A percentile compares a stretch with the other conserved stretches of the same genome.
These are phyloP conservation scores for Drosophila subpulchrella DNA, from an alignment of 1,140 invertebrate species.

Conservation along the genomic window DNA sequence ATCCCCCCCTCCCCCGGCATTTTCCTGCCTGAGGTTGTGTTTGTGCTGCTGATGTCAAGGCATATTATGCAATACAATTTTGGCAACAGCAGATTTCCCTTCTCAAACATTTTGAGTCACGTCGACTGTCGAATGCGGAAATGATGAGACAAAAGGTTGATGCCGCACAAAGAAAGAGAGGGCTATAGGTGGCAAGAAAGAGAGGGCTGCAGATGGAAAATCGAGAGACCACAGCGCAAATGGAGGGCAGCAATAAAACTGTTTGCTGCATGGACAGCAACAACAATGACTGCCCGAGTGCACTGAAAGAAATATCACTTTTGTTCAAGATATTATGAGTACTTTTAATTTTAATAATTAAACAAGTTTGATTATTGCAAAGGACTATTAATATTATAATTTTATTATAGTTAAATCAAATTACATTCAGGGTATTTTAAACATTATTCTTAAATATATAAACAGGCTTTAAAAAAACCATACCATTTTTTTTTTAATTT, in stretches of 20 bases:
- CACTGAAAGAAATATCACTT: background rate
- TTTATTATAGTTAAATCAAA: no score
- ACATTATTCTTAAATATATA: no score
- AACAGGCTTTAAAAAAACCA: no score
- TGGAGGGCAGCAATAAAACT: slow-evolving; percentile 64
- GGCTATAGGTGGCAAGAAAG: background rate
- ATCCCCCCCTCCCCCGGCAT: background rate
- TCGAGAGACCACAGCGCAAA: slow-evolving; percentile 49
- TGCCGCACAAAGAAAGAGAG: background rate
- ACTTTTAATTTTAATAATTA: background rate
- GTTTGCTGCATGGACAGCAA: slow-evolving; percentile 61
- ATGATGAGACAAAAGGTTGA: slow-evolving; percentile 57
- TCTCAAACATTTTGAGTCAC: slow-evolving; percentile 64
- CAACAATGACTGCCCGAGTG: slow-evolving; percentile 1
- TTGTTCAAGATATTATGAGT: background rate
- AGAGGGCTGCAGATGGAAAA: background rate
- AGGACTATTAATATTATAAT: no score
- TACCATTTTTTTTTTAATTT: no score
- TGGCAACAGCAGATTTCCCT: slow-evolving; percentile 31
- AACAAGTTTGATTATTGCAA: background rate
- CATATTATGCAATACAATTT: slow-evolving; percentile 80
- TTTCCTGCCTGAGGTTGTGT: slow-evolving; percentile 6
- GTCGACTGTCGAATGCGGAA: slow-evolving; percentile 62
- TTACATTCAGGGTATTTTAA: no score
- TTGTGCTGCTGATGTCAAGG: slow-evolving; percentile 63